Evolutionary conservation across 2,113 vertebrate species (phyloP).

Genomic region (Litocranius walleri): DNA sequence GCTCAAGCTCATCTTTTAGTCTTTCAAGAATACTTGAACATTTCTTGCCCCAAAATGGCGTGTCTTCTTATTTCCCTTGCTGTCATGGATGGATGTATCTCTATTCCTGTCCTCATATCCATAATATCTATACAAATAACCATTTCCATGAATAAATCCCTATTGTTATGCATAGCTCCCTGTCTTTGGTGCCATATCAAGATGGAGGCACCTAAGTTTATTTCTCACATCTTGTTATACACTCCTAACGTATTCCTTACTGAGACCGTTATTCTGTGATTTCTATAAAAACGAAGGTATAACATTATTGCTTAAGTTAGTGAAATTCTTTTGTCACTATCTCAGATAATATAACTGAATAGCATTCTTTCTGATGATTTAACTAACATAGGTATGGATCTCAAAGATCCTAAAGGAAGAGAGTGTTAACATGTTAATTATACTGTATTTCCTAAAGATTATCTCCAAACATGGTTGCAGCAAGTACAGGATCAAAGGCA

Average conservation of each 20-base stretch:
- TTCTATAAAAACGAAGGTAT: neutral
- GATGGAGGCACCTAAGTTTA: neutral
- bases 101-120: neutral
- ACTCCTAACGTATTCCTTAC: neutral
- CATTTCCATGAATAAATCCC: neutral
- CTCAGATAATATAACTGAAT: neutral
- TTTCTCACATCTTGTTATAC: neutral
- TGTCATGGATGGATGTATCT: neutral
- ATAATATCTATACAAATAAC: neutral
- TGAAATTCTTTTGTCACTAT: neutral
- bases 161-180: neutral
- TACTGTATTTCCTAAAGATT: conserved; percentile 3
- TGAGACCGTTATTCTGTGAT: neutral
- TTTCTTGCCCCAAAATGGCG: neutral
- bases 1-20: neutral
- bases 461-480: conserved; percentile 4
- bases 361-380: neutral
- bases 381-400: neutral
- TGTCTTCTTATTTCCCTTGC: neutral
- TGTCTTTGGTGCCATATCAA: neutral
- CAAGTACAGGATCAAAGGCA: conserved; percentile 45
- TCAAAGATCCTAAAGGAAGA: neutral
- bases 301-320: neutral
- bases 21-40: conserved; percentile 7
- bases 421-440: neutral